Evolutionary conservation across 2,888 invertebrate genomes (phyloP).

Genomic region (Lasioglossum leucozonium): DNA sequence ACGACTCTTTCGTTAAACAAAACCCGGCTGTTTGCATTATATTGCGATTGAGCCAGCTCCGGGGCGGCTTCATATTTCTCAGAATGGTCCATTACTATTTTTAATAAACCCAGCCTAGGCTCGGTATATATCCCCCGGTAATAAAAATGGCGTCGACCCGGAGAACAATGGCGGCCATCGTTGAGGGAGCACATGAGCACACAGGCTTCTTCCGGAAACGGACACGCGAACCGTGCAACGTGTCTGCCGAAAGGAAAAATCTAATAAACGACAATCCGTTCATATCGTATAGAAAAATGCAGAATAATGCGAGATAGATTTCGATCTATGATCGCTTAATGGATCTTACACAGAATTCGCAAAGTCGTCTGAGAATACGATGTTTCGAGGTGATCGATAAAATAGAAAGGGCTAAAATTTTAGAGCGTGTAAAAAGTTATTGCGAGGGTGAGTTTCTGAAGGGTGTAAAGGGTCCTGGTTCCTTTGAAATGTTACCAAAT

Average conservation of each 20-base stretch:
- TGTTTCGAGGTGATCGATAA: no score
- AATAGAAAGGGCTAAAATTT: no score
- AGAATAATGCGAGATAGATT: no score
- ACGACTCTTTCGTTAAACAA: not conserved
- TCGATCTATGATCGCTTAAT: no score
- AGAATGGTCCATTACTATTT: not conserved
- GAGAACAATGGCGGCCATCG: slow-evolving; percentile 3
- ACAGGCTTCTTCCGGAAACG: not conserved
- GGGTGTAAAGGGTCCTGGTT: not conserved
- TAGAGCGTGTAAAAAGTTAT: no score
- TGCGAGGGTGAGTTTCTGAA: no score
- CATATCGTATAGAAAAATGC: no score
- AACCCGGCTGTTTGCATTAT: not conserved
- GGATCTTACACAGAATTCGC: no score
- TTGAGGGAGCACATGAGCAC: not conserved
- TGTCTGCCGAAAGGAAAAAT: not conserved
- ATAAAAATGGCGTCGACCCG: not conserved
- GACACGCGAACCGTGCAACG: not conserved
- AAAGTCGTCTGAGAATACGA: no score
- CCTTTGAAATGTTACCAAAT: not conserved
- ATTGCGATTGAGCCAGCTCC: not conserved
- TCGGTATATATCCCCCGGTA: not conserved
- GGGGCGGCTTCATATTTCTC: not conserved
- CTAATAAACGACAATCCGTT: not conserved
- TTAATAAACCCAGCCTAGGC: not conserved